A percentile compares a stretch with the other conserved stretches of the same genome.
These are phyloP conservation scores for Mycteria americana DNA, from an alignment of 2,797 vertebrate genomes.

Conservation along the genomic window DNA sequence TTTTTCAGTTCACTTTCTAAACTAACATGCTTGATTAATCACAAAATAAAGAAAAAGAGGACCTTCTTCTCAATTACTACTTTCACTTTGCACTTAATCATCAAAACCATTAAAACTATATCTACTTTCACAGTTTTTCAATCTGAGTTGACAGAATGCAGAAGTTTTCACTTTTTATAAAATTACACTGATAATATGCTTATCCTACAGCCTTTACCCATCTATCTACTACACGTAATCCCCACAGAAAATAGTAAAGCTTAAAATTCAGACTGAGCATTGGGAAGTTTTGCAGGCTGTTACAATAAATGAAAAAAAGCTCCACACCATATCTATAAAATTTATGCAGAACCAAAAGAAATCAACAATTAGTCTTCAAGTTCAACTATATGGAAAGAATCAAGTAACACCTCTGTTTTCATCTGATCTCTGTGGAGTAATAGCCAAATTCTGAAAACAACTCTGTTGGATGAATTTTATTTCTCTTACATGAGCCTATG, in stretches of 20 bases:
- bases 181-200: background rate
- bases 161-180: background rate
- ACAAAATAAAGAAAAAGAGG: background rate
- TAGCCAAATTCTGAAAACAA: background rate
- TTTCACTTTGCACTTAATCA: background rate
- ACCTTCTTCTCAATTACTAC: background rate
- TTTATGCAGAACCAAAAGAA: background rate
- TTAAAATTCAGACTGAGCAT: background rate
- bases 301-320: background rate
- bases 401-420: background rate
- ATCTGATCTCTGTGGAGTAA: background rate
- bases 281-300: background rate
- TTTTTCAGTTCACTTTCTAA: background rate
- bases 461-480: background rate
- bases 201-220: background rate
- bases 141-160: background rate
- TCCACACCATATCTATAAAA: background rate
- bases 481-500: background rate
- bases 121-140: background rate
- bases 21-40: background rate
- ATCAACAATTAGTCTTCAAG: background rate
- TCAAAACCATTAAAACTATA: background rate
- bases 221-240: background rate
- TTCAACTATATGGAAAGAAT: background rate
- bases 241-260: background rate